These are phyloP conservation scores for Nycticorax nycticorax DNA, from an alignment of 2,113 vertebrate species.

Conservation along the genomic window DNA sequence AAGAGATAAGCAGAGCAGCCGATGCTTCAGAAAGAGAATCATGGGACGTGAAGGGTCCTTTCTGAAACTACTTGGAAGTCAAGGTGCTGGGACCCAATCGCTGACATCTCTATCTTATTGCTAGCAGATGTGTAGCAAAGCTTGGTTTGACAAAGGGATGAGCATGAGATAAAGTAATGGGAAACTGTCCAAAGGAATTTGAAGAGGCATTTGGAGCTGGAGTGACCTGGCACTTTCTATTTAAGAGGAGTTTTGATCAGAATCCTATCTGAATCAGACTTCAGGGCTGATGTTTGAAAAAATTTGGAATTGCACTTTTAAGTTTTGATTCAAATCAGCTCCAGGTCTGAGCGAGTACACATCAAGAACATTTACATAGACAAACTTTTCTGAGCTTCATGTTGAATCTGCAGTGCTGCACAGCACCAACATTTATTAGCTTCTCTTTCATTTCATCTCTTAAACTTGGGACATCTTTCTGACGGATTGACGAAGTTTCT, in stretches of 20 bases:
- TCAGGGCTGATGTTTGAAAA: neutral
- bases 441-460: neutral
- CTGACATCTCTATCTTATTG: neutral
- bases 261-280: neutral
- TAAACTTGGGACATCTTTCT: neutral
- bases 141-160: neutral
- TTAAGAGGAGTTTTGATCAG: neutral
- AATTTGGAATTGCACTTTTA: neutral
- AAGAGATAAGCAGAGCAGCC: neutral
- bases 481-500: neutral
- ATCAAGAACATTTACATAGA: neutral
- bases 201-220: neutral
- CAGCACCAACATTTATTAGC: neutral
- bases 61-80: neutral
- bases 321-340: neutral
- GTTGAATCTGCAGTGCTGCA: neutral
- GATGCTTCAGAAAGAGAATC: neutral
- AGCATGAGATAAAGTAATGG: neutral
- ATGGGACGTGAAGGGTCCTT: neutral
- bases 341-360: neutral
- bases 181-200: neutral
- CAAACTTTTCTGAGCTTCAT: neutral
- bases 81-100: neutral
- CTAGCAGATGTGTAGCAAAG: neutral
- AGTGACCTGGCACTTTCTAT: neutral